Evolutionary conservation across 2,888 invertebrate species (phyloP).

Genomic region (Amphipoea oculea): DNA sequence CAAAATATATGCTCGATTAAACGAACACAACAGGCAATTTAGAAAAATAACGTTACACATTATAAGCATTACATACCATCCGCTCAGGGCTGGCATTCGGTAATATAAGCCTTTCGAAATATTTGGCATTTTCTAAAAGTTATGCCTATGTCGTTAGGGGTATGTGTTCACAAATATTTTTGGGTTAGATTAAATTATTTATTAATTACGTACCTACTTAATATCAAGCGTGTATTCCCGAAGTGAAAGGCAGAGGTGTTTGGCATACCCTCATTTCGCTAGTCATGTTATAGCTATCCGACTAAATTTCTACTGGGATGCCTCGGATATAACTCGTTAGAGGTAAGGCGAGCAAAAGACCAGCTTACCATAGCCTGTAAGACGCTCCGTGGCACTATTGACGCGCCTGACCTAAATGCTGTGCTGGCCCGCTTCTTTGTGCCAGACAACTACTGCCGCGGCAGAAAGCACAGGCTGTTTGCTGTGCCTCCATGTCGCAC

Average conservation of each 20-base stretch:
- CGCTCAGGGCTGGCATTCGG: constrained; percentile 49
- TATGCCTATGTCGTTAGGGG: constrained; percentile 44
- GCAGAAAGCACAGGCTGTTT: too few species aligned
- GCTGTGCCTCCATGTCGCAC: too few species aligned
- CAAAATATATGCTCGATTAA: constrained; percentile 44
- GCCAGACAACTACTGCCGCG: too few species aligned
- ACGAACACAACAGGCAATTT: constrained; percentile 53
- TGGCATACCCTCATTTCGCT: not conserved
- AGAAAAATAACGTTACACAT: constrained; percentile 57
- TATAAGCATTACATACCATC: constrained; percentile 36
- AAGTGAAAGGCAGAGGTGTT: not conserved
- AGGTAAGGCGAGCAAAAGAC: too few species aligned
- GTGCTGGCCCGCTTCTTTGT: too few species aligned
- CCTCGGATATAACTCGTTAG: too few species aligned
- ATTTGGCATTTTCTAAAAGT: constrained; percentile 59
- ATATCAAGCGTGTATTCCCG: not conserved
- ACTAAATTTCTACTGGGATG: too few species aligned
- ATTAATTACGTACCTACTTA: constrained; percentile 29
- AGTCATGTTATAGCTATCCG: too few species aligned
- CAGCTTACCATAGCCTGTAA: too few species aligned
- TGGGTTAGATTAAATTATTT: constrained; percentile 49
- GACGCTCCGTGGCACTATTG: too few species aligned
- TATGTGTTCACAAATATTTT: constrained; percentile 46
- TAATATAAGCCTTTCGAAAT: constrained; percentile 53
- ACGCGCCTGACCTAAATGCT: too few species aligned